Conservation (phyloP, 2,113 vertebrate genomes). For the Colius striatus region DNA sequence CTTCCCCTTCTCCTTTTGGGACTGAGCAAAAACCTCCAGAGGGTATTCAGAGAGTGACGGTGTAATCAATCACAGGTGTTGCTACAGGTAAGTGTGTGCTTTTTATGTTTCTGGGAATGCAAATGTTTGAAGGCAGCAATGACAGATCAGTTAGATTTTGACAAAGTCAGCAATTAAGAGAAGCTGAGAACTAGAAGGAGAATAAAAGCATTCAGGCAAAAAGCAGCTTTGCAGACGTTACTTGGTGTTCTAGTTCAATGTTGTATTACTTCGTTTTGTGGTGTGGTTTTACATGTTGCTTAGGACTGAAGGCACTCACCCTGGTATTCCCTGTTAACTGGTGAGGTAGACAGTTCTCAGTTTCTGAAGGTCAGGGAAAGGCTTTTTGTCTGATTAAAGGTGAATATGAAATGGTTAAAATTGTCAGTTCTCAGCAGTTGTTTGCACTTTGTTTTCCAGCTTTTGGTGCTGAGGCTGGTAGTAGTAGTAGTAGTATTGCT, state of each 20-base stretch:
- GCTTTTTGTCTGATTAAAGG: slow-evolving; percentile 44
- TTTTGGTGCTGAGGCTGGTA: neutral
- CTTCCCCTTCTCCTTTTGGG: slow-evolving; percentile 8
- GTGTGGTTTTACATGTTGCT: slow-evolving; percentile 16
- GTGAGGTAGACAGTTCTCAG: neutral
- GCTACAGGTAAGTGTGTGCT: slow-evolving; percentile 51
- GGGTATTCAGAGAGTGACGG: slow-evolving; percentile 13
- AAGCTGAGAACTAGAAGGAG: neutral
- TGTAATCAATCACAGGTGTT: slow-evolving; percentile 48
- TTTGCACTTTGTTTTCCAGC: neutral
- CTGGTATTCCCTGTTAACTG: neutral
- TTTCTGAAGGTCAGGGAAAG: slow-evolving; percentile 69
- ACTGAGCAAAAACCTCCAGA: slow-evolving; percentile 43
- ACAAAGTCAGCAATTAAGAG: neutral
- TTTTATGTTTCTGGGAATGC: slow-evolving; percentile 20
- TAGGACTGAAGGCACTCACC: neutral
- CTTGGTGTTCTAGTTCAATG: neutral
- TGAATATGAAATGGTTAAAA: neutral
- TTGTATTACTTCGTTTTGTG: slow-evolving; percentile 16
- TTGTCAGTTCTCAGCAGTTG: neutral
- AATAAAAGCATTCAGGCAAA: neutral
- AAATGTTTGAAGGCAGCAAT: neutral
- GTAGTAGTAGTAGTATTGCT: neutral
- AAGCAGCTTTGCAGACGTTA: slow-evolving; percentile 46
- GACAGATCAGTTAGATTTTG: neutral